These are phyloP conservation scores for Leptinotarsa peninsularis DNA, from an alignment of 2,888 invertebrate genomes.

Conservation along the genomic window DNA sequence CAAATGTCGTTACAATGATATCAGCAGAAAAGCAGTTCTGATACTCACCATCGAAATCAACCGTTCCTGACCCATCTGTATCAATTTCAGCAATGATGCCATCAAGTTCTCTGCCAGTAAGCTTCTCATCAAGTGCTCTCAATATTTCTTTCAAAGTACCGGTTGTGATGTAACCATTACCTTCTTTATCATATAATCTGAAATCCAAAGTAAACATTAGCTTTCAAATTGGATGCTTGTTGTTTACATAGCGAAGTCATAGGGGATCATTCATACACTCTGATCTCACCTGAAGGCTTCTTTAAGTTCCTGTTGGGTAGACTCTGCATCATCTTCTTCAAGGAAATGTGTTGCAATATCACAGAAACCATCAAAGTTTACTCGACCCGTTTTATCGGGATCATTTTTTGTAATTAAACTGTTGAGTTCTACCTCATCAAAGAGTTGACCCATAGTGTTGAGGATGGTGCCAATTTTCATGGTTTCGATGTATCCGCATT, in stretches of 20 bases:
- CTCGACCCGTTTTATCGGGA: slow-evolving; percentile 89
- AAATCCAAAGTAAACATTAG: slow-evolving; percentile 40
- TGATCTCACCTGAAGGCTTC: slow-evolving; percentile 87
- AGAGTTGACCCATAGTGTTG: slow-evolving; percentile 94
- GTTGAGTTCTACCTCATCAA: slow-evolving; percentile 83
- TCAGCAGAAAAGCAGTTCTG: neutral
- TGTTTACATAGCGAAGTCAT: neutral
- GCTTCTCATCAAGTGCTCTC: slow-evolving; percentile 91
- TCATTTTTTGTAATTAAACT: slow-evolving; percentile 86
- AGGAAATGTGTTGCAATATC: slow-evolving; percentile 93
- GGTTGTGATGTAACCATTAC: slow-evolving; percentile 93
- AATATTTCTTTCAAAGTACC: slow-evolving; percentile 93
- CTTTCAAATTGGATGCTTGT: neutral
- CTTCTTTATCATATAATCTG: slow-evolving; percentile 94
- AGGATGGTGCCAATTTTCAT: slow-evolving; percentile 91
- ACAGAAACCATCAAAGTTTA: slow-evolving; percentile 95
- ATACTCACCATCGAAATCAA: slow-evolving; percentile 93
- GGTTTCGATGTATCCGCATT: slow-evolving; percentile 91
- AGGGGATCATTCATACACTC: neutral
- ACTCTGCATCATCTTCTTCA: slow-evolving; percentile 94
- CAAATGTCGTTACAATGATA: too few relatives aligned
- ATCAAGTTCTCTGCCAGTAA: slow-evolving; percentile 91
- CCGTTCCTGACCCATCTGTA: slow-evolving; percentile 97
- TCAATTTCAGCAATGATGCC: slow-evolving; percentile 98
- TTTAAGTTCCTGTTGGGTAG: slow-evolving; percentile 96